These are phyloP conservation scores for Lepidurus packardi DNA, from an alignment of 1,140 invertebrate species.

Conservation along the genomic window DNA sequence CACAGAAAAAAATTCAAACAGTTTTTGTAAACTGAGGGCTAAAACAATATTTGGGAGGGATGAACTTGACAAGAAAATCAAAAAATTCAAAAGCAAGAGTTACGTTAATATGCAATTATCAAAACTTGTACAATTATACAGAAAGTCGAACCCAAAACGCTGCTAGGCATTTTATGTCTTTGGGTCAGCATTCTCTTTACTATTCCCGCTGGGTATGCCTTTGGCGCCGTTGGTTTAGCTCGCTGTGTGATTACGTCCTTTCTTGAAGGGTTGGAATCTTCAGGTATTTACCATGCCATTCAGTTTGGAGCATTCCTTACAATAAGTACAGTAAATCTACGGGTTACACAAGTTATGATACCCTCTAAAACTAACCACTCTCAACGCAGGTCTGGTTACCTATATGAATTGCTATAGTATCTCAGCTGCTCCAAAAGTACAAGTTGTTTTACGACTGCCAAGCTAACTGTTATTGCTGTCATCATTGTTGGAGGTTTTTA, in stretches of 20 bases:
- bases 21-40: too few species aligned
- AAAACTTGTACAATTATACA: too few species aligned
- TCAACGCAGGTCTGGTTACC: constrained; percentile 44
- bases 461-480: constrained; percentile 46
- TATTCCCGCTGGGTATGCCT: constrained; percentile 41
- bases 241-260: constrained; percentile 88
- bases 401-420: constrained; percentile 48
- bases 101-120: too few species aligned
- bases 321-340: background rate
- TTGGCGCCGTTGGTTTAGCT: constrained; percentile 33
- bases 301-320: constrained; percentile 14
- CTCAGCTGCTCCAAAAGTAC: constrained; percentile 46
- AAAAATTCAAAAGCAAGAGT: too few species aligned
- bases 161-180: constrained; percentile 42
- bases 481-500: constrained; percentile 47
- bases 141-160: too few species aligned
- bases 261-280: too few species aligned
- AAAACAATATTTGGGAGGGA: too few species aligned
- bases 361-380: constrained; percentile 36
- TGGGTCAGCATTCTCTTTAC: constrained; percentile 44
- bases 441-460: constrained; percentile 48
- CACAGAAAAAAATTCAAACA: too few species aligned
- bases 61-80: too few species aligned
- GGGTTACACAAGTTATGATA: too few species aligned
- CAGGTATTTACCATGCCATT: background rate